Conservation (phyloP, 2,888 invertebrate species). For the Parapristionchus giblindavisi region DNA sequence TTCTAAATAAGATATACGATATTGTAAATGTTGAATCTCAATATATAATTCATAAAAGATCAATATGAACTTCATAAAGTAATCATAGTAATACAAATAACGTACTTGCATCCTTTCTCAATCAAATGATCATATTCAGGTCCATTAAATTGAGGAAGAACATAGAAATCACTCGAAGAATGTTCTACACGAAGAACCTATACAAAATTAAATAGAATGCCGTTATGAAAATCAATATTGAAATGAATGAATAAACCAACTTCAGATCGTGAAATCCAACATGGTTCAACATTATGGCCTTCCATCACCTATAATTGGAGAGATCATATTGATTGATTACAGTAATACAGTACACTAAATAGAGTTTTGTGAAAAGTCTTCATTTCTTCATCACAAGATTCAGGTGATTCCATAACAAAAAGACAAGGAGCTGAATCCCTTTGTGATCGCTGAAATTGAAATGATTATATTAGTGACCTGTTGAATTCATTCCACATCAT, state of each 20-base stretch:
- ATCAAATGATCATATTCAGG: conserved; percentile 29
- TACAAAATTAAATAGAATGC: neutral
- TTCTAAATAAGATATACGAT: conserved; percentile 14
- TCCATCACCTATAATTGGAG: conserved; percentile 9
- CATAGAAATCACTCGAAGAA: conserved; percentile 10
- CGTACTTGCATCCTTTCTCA: conserved; percentile 27
- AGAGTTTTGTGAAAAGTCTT: conserved; percentile 31
- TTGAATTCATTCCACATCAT: no score
- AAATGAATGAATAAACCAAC: neutral
- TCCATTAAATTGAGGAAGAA: conserved; percentile 19
- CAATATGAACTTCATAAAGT: neutral
- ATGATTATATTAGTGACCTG: no score
- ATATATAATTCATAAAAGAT: neutral
- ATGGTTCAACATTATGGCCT: conserved; percentile 4
- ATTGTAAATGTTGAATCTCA: neutral
- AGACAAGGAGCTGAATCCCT: neutral
- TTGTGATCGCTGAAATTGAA: no score
- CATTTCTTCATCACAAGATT: conserved; percentile 21
- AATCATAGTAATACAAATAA: neutral
- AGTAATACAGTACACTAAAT: conserved; percentile 5
- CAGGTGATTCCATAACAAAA: conserved; percentile 10
- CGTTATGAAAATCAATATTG: neutral
- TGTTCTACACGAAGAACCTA: neutral
- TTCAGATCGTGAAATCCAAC: conserved; percentile 5
- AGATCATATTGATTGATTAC: neutral